Conservation (phyloP, 2,888 invertebrate species). For the Caradrina clavipalpis region DNA sequence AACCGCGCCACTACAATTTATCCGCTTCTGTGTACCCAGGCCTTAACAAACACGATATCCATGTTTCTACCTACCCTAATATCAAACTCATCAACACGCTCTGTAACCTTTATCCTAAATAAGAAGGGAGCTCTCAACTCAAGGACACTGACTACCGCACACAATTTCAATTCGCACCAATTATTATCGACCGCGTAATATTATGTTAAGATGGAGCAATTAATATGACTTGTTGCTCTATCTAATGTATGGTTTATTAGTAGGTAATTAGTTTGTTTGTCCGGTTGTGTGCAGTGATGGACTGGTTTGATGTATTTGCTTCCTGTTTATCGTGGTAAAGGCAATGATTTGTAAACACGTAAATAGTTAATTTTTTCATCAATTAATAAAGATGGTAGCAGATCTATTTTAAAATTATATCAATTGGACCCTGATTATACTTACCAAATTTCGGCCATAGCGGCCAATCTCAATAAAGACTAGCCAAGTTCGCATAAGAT, state of each 20-base stretch:
- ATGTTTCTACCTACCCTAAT: background rate
- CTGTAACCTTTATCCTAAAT: constrained; percentile 46
- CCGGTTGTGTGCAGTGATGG: background rate
- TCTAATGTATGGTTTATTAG: background rate
- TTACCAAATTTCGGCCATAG: no score
- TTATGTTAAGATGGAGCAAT: constrained; percentile 32
- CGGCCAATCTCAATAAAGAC: no score
- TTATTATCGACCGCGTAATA: constrained; percentile 55
- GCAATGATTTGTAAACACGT: background rate
- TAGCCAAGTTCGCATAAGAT: no score
- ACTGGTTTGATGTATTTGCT: background rate
- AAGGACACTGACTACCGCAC: constrained; percentile 60
- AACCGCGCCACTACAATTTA: no score
- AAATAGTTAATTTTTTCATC: background rate
- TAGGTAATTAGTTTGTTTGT: constrained; percentile 14
- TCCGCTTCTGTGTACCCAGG: no score
- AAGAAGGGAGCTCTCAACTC: constrained; percentile 62
- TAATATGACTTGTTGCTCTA: constrained; percentile 24
- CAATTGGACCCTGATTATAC: no score
- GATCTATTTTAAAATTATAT: no score
- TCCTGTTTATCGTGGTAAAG: background rate
- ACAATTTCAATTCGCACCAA: constrained; percentile 63
- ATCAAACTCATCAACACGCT: background rate
- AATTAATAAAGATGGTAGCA: no score
- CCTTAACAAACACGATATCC: no score